Evolutionary conservation across 2,888 invertebrate genomes (phyloP), one percentile per base, ranked within the genome.

Genomic region (Allygus modestus): DNA sequence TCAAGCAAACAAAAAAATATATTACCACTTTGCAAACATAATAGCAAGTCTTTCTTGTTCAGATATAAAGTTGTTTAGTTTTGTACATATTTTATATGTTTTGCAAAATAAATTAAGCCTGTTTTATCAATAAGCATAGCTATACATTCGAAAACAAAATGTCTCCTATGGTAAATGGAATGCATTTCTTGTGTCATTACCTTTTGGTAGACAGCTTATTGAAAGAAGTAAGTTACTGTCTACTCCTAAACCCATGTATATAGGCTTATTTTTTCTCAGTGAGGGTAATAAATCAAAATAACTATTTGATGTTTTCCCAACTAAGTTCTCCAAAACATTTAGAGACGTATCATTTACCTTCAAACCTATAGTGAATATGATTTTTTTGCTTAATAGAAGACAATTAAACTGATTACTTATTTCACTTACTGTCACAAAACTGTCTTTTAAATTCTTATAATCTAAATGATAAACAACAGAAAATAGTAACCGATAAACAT

Each of bases 401-500:
- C 12, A 73, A 20, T 73, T 23, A 20, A 41, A 28, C 7, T 37
- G 20, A 11, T 11, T 43, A 73, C 41, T 41, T n/a, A 9, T 23
- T 41, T 41, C 73, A 41, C 26, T 65, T 17, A 65, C 65, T 17
- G 17, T 17, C 28, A 65, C 65, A 65, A 65, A 65, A 65, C 17
- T 65, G 65, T 65, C 28, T 65, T 65, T 65, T 1, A 65, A 5
- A 4, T 26, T 65, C 15, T 65, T 65, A 17, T 26, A 4, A 31
- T 65, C 65, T 5, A 65, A 65, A 65, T 65, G 65, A 31, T 65
- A 65, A 31, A 65, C 26, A 65, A 65, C 31, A 65, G 65, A 65
- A 65, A 65, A 65, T 20, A 65, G 31, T 31, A 65, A 31, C 31
- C 65, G 26, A 65, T 65, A 31, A 4, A 65, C 65, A 65, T 65